A percentile compares a stretch with the other conserved stretches of the same genome.
phyloP scores from a whole-genome alignment of 2,888 invertebrate species.

The Caenorhabditis sulstoni region DNA sequence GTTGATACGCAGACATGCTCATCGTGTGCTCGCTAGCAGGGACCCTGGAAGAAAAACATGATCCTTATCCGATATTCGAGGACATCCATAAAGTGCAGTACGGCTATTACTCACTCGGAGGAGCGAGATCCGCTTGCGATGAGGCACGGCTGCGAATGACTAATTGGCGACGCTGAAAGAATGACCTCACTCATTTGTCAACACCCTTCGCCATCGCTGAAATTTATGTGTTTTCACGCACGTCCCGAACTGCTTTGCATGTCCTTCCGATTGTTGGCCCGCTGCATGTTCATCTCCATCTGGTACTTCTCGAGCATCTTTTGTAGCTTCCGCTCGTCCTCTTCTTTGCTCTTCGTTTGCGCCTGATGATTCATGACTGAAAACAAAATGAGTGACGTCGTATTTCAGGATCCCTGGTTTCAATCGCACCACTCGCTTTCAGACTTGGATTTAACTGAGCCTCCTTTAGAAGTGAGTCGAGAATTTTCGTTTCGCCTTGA shows the following conservation, averaged over 20 bases:
- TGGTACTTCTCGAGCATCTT: conserved; percentile 79
- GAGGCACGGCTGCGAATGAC: conserved; percentile 78
- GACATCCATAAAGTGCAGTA: too few species aligned
- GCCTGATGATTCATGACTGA: conserved; percentile 45
- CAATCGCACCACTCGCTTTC: conserved; percentile 46
- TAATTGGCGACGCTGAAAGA: conserved; percentile 70
- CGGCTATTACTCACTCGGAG: conserved; percentile 61
- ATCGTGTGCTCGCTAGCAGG: conserved; percentile 36
- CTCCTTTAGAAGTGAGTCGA: conserved; percentile 62
- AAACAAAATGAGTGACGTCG: not conserved
- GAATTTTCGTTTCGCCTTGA: conserved; percentile 58
- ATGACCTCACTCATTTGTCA: not conserved
- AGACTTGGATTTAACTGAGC: conserved; percentile 59
- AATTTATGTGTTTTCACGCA: not conserved
- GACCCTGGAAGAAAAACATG: conserved; percentile 23
- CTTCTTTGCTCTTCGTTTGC: conserved; percentile 54
- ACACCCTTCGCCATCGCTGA: too few species aligned
- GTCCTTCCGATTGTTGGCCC: conserved; percentile 46
- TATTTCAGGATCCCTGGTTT: conserved; percentile 53
- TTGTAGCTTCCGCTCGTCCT: conserved; percentile 71
- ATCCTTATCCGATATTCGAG: too few species aligned
- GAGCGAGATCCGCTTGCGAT: conserved; percentile 66
- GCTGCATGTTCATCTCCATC: conserved; percentile 63
- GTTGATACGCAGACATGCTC: conserved; percentile 53
- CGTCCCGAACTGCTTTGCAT: conserved; percentile 37